Percentiles rank a stretch among this genome's conserved stretches.
phyloP scores from a whole-genome alignment of 2,797 vertebrate genomes.

The Anisognathus igniventris region DNA sequence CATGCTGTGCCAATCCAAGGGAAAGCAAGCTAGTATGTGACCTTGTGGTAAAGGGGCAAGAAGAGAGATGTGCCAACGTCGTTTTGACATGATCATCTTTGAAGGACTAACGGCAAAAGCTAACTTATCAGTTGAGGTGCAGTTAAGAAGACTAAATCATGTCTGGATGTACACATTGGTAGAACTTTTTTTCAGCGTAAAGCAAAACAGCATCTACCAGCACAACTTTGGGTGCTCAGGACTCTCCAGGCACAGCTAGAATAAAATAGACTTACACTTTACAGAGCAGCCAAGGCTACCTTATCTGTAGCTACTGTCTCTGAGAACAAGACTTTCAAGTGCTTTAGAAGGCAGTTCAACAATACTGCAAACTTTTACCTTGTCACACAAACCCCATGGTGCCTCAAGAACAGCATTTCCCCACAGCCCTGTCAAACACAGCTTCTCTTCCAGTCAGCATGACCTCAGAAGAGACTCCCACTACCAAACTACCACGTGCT shows the following conservation, averaged over 20 bases:
- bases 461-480: rapidly evolving
- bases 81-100: neutral
- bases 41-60: neutral
- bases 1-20: neutral
- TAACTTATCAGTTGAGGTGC: neutral
- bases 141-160: neutral
- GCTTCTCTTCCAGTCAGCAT: neutral
- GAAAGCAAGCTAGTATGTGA: neutral
- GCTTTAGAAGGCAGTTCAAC: neutral
- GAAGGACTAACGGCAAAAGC: neutral
- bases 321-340: neutral
- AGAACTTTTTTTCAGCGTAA: neutral
- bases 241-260: neutral
- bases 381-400: neutral
- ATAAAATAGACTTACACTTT: neutral
- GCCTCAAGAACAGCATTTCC: neutral
- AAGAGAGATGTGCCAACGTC: neutral
- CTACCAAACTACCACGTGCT: neutral
- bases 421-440: neutral
- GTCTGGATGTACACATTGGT: neutral
- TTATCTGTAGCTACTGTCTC: neutral
- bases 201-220: neutral
- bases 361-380: neutral
- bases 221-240: neutral
- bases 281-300: neutral